Conservation (phyloP, 2,113 vertebrate species). For the Maccullochella peelii region DNA sequence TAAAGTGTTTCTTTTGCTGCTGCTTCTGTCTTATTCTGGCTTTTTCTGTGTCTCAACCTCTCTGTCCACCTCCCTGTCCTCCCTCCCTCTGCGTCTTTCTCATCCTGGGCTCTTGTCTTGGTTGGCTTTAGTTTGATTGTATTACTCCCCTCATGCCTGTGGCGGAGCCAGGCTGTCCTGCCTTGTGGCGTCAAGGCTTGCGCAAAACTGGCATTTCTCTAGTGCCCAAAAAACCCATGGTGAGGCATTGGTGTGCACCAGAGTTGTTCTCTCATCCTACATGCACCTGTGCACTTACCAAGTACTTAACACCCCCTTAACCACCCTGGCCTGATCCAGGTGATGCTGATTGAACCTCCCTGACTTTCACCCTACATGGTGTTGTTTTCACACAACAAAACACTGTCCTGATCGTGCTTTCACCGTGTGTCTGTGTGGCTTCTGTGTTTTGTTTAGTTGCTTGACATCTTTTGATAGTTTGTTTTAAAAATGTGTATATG, state of each 20-base stretch:
- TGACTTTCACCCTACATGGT: slow-evolving; percentile 56
- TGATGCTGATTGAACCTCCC: slow-evolving; percentile 17
- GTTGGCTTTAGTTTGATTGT: slow-evolving; percentile 97
- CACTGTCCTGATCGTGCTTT: slow-evolving; percentile 47
- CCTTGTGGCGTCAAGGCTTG: slow-evolving; percentile 99
- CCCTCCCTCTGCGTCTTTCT: slow-evolving; percentile 62
- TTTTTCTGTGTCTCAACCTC: slow-evolving; percentile 65
- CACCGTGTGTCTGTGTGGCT: slow-evolving; percentile 47
- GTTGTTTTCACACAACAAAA: slow-evolving; percentile 42
- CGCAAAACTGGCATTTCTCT: slow-evolving; percentile 99
- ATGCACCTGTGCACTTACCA: slow-evolving; percentile 64
- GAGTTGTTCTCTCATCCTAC: slow-evolving; percentile 65
- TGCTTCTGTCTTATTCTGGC: slow-evolving; percentile 74
- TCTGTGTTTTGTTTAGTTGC: slow-evolving; percentile 47
- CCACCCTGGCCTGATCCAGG: slow-evolving; percentile 37
- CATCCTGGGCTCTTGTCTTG: slow-evolving; percentile 89
- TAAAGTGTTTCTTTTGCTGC: slow-evolving; percentile 77
- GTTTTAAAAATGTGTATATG: neutral
- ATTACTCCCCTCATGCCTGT: slow-evolving; percentile 92
- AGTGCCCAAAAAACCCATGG: slow-evolving; percentile 95
- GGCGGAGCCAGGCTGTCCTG: slow-evolving; percentile 94
- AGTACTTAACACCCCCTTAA: slow-evolving; percentile 48
- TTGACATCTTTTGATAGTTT: slow-evolving; percentile 6
- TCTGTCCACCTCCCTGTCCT: slow-evolving; percentile 36
- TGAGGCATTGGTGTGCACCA: slow-evolving; percentile 91